phyloP scores from a whole-genome alignment of 2,113 vertebrate genomes.

The Cepphus grylle region DNA sequence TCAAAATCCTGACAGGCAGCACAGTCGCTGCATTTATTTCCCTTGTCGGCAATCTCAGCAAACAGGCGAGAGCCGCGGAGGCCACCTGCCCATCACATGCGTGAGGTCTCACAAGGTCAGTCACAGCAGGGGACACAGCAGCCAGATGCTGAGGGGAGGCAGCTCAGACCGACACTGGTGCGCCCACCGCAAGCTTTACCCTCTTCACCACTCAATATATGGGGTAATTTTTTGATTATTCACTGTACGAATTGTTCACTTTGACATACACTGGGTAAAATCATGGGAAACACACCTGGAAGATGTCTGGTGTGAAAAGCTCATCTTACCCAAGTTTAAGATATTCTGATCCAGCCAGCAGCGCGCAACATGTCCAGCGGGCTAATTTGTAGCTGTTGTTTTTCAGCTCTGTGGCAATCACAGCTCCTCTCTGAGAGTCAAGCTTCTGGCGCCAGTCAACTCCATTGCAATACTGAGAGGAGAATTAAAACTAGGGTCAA shows the following conservation, averaged over 20 bases:
- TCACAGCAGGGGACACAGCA: neutral
- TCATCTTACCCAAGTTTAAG: constrained; percentile 92
- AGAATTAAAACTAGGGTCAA: neutral
- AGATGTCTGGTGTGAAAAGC: rapidly evolving
- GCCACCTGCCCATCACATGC: rapidly evolving
- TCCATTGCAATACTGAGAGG: constrained; percentile 89
- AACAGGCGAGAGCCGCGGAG: rapidly evolving
- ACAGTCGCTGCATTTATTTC: neutral
- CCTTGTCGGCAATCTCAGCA: neutral
- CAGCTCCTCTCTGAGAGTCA: constrained; percentile 96
- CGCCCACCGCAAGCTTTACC: rapidly evolving
- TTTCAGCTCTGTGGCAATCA: constrained; percentile 97
- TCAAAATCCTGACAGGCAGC: neutral
- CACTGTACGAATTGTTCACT: neutral
- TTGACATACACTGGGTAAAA: rapidly evolving
- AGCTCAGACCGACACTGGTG: neutral
- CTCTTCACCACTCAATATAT: neutral
- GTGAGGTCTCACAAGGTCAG: neutral
- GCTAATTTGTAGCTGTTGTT: constrained; percentile 99
- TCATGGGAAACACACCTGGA: neutral
- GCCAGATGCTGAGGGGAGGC: neutral
- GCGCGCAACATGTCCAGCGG: constrained; percentile 94
- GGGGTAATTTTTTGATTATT: neutral
- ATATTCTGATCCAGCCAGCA: constrained; percentile 96
- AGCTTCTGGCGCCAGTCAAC: constrained; percentile 99